These are phyloP conservation scores for Eueremaeus valkanovi DNA, from an alignment of 2,888 invertebrate genomes.

Conservation along the genomic window DNA sequence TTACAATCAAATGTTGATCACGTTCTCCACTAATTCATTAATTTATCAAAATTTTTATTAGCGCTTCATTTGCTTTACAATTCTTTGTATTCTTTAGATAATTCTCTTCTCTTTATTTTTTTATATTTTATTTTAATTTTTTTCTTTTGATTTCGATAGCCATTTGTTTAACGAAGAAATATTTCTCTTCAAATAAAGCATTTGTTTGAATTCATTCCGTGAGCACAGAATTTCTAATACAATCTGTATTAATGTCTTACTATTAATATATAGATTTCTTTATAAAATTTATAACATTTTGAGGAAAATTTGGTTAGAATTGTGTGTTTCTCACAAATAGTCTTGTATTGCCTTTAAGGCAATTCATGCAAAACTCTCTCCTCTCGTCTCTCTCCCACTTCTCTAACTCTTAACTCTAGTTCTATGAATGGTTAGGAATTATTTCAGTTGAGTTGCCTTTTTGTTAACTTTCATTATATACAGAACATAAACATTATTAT, in stretches of 20 bases:
- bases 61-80: not conserved
- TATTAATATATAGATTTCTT: not conserved
- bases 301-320: not conserved
- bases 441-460: not conserved
- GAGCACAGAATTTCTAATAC: not conserved
- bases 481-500: not conserved
- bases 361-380: not conserved
- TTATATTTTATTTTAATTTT: not conserved
- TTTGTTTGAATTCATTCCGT: conserved; percentile 13
- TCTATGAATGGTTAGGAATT: not conserved
- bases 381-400: too few species aligned
- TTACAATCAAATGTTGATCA: conserved; percentile 26
- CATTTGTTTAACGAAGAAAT: not conserved
- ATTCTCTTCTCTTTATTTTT: not conserved
- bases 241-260: not conserved
- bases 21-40: conserved; percentile 30
- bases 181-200: not conserved
- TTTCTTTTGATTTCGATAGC: not conserved
- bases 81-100: not conserved
- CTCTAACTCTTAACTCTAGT: not conserved
- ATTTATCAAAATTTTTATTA: conserved; percentile 29
- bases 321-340: not conserved
- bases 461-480: not conserved
- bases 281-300: not conserved
- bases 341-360: not conserved